These are phyloP conservation scores for Phasianus colchicus DNA, from an alignment of 2,113 vertebrate genomes.

Conservation along the genomic window DNA sequence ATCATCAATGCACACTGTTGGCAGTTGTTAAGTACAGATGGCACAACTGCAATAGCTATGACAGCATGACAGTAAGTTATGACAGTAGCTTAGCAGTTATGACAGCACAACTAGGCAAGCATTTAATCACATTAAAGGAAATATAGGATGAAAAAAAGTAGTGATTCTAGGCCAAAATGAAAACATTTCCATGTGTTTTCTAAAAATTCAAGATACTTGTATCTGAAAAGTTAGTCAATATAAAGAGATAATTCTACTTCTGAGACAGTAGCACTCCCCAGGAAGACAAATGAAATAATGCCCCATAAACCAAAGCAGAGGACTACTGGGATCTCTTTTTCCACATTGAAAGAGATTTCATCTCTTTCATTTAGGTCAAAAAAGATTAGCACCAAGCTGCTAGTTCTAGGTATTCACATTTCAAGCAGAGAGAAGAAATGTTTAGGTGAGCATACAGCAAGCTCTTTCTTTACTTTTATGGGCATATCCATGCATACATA, in stretches of 20 bases:
- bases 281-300: not conserved
- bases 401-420: not conserved
- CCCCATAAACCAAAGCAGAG: not conserved
- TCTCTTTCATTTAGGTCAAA: not conserved
- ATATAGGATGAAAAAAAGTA: not conserved
- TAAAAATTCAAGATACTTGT: not conserved
- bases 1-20: not conserved
- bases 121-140: conserved; percentile 37
- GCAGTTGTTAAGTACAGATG: conserved; percentile 55
- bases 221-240: not conserved
- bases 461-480: not conserved
- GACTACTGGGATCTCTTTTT: not conserved
- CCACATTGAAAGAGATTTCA: not conserved
- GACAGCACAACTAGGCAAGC: conserved; percentile 18
- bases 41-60: not conserved
- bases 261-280: not conserved
- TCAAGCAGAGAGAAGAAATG: not conserved
- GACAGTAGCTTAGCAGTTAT: conserved; percentile 18
- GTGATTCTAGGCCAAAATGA: not conserved
- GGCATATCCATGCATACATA: too few relatives aligned
- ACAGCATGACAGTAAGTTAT: conserved; percentile 7
- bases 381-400: not conserved
- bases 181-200: not conserved
- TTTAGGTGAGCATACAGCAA: not conserved
- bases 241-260: not conserved